phyloP scores from a whole-genome alignment of 2,797 vertebrate species.

The Ctenochaetus hawaiiensis region DNA sequence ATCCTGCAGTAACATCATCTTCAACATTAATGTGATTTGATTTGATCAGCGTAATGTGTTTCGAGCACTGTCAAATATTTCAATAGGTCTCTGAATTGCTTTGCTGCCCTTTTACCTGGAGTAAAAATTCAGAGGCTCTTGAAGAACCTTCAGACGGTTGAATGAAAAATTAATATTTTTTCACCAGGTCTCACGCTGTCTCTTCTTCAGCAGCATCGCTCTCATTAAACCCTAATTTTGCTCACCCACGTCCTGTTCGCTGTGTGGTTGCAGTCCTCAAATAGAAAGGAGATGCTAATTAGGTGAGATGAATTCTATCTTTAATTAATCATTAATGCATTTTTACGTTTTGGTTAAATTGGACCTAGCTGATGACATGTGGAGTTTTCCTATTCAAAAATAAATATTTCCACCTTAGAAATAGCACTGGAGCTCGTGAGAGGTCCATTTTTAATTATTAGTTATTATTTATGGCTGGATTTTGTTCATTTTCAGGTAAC shows the following conservation, averaged over 20 bases:
- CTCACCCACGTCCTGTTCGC: conserved; percentile 47
- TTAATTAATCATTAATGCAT: conserved; percentile 66
- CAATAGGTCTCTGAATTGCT: conserved; percentile 51
- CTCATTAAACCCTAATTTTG: conserved; percentile 66
- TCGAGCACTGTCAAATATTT: conserved; percentile 49
- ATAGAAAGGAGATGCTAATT: conserved; percentile 61
- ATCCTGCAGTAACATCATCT: conserved; percentile 36
- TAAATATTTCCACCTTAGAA: neutral
- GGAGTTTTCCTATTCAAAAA: conserved; percentile 14
- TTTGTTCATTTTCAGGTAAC: neutral
- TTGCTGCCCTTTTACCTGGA: conserved; percentile 55
- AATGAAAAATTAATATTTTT: conserved; percentile 67
- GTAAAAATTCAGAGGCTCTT: conserved; percentile 42
- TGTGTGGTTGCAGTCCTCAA: conserved; percentile 42
- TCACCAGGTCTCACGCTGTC: conserved; percentile 43
- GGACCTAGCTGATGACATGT: conserved; percentile 40
- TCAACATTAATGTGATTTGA: conserved; percentile 30
- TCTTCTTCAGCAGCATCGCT: conserved; percentile 32
- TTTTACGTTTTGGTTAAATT: conserved; percentile 54
- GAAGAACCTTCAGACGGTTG: conserved; percentile 49
- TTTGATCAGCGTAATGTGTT: conserved; percentile 42
- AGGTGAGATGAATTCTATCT: conserved; percentile 57
- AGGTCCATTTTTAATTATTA: conserved; percentile 2
- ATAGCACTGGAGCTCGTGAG: neutral
- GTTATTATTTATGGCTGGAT: conserved; percentile 4